Conservation (phyloP, 2,113 vertebrate genomes). For the Donacobius atricapilla region DNA sequence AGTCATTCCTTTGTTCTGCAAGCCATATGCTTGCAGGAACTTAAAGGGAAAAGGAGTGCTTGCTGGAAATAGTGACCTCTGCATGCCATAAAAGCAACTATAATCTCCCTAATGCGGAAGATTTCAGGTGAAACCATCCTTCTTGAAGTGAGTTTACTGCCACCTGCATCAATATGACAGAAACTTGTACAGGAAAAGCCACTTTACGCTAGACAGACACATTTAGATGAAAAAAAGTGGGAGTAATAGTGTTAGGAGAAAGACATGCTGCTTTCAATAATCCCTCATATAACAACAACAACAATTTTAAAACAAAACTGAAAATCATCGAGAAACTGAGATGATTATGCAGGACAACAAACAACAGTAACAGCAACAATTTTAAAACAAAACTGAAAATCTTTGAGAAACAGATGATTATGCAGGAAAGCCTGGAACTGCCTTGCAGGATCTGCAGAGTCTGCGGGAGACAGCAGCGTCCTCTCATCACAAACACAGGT, state of each 20-base stretch:
- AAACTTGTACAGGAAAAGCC: not conserved
- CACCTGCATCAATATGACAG: not conserved
- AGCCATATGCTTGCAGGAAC: not conserved
- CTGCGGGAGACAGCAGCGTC: not conserved
- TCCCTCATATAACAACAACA: not conserved
- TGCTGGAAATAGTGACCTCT: not conserved
- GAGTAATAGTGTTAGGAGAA: not conserved
- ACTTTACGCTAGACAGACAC: not conserved
- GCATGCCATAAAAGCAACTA: not conserved
- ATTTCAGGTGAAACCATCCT: not conserved
- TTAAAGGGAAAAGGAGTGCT: not conserved
- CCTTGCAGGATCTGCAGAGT: not conserved
- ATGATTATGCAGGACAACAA: no score
- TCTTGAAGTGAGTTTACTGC: not conserved
- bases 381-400: not conserved
- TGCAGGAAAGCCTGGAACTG: not conserved
- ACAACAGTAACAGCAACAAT: not conserved
- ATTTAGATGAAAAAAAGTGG: not conserved
- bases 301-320: not conserved
- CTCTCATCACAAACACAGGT: constrained; percentile 6
- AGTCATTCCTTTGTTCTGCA: not conserved
- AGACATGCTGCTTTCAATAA: not conserved
- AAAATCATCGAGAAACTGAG: not conserved
- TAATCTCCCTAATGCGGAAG: not conserved
- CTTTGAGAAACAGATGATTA: not conserved